These are phyloP conservation scores for Rutilus rutilus DNA, from an alignment of 2,113 vertebrate genomes.

Conservation along the genomic window DNA sequence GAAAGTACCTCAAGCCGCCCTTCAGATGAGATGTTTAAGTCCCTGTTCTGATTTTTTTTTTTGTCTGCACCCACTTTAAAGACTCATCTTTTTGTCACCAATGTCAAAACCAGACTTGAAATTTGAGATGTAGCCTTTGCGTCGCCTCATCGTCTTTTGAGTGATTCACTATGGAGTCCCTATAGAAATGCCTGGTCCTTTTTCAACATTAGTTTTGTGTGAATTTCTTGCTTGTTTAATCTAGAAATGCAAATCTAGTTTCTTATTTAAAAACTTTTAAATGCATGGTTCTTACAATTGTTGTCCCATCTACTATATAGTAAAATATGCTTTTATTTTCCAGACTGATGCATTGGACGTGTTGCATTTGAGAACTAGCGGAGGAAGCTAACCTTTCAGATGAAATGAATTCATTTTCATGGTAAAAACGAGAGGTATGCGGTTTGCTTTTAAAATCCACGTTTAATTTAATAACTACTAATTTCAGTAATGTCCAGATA, in stretches of 20 bases:
- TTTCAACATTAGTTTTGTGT: not conserved
- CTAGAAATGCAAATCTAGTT: not conserved
- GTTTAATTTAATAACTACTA: not conserved
- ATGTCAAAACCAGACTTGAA: not conserved
- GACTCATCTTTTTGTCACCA: not conserved
- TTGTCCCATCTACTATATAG: too few species aligned
- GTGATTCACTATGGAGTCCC: not conserved
- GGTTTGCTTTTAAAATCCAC: not conserved
- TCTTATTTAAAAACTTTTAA: not conserved
- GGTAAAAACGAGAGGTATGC: not conserved
- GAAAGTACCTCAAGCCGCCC: not conserved
- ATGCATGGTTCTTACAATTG: not conserved
- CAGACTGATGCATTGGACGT: not conserved
- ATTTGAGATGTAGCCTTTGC: not conserved
- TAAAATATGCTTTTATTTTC: conserved; percentile 7
- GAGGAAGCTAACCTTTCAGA: not conserved
- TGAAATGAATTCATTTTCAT: not conserved
- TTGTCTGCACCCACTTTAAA: not conserved
- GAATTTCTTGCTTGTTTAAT: not conserved
- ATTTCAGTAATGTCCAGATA: not conserved
- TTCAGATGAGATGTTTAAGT: not conserved
- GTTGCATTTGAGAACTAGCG: not conserved
- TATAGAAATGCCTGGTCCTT: not conserved
- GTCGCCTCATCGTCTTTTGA: not conserved
- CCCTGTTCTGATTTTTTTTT: not conserved